Percentiles rank a stretch among this genome's conserved stretches.
Evolutionary conservation across 2,888 invertebrate genomes (phyloP).

Genomic region (Stegana nigrithorax): DNA sequence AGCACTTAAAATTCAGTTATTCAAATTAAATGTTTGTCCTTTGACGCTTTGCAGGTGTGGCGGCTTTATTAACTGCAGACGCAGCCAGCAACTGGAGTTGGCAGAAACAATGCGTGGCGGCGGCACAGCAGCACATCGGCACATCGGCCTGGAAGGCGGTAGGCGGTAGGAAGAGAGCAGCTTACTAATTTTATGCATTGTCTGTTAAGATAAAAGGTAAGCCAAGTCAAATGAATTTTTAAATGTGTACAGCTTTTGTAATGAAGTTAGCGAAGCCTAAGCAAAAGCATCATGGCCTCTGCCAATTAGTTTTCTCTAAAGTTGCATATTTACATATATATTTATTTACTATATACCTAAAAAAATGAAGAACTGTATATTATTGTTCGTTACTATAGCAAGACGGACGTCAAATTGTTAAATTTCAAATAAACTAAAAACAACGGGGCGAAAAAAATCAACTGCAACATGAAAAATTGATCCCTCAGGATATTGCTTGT

Average conservation of each 20-base stretch:
- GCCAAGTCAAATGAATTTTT: constrained; percentile 17
- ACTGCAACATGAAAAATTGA: constrained; percentile 13
- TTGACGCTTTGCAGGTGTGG: neutral
- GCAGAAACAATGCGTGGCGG: too few species aligned
- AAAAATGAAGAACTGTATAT: too few species aligned
- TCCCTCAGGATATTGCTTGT: constrained; percentile 18
- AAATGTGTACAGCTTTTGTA: too few species aligned
- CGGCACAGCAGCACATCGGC: too few species aligned
- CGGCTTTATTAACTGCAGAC: neutral
- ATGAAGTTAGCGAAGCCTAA: too few species aligned
- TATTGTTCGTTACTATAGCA: too few species aligned
- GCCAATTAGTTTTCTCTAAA: too few species aligned
- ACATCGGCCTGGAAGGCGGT: neutral
- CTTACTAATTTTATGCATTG: constrained; percentile 14
- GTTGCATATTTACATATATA: too few species aligned
- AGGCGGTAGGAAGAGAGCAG: neutral
- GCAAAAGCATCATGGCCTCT: too few species aligned
- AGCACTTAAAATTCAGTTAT: constrained; percentile 30
- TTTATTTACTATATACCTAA: too few species aligned
- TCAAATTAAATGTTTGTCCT: constrained; percentile 19
- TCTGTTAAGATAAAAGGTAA: neutral
- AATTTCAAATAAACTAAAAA: neutral
- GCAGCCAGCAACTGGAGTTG: too few species aligned
- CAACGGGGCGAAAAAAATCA: neutral
- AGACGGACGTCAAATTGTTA: too few species aligned